Evolutionary conservation across 2,113 vertebrate species (phyloP).

Genomic region (rabbit (Oryctolagus cuniculus)): mOryCun1.1 NC_091439.1:138175001-138175500

Average conservation of each 20-base stretch:
- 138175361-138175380: no score
- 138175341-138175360: no score
- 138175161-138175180: neutral
- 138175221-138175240: neutral
- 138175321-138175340: no score
- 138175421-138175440: no score
- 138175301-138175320: neutral
- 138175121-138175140: neutral
- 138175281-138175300: neutral
- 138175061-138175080: neutral
- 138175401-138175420: no score
- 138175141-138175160: neutral
- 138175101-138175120: constrained; percentile 40
- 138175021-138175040: constrained; percentile 2
- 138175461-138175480: no score
- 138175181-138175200: neutral
- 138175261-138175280: no score
- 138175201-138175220: neutral
- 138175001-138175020: no score
- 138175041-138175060: neutral
- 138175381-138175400: no score
- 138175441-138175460: no score
- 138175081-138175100: neutral
- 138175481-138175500: no score
- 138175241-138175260: no score